Percentiles rank a stretch among this genome's conserved stretches.
Evolutionary conservation across 2,113 vertebrate species (phyloP).

Genomic region (Neodontobutis hainanensis): DNA sequence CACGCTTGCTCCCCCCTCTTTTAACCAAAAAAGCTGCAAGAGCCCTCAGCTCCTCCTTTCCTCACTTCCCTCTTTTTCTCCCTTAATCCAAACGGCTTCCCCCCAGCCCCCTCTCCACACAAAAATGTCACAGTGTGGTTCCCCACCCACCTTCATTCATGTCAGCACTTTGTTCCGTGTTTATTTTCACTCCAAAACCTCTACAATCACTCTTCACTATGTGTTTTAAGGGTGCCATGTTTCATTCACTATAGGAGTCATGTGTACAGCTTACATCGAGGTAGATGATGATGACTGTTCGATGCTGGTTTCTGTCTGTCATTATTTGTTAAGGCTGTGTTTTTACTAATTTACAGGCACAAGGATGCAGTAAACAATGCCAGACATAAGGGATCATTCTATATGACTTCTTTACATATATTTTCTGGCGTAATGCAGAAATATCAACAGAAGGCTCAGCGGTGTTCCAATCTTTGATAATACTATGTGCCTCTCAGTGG

Average conservation of each 20-base stretch:
- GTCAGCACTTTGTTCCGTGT: constrained; percentile 71
- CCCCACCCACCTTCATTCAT: constrained; percentile 38
- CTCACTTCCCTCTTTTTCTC: constrained; percentile 20
- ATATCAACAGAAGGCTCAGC: too few species aligned
- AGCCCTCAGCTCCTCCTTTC: constrained; percentile 31
- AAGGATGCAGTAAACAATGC: too few species aligned
- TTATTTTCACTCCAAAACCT: constrained; percentile 60
- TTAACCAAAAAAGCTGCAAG: constrained; percentile 21
- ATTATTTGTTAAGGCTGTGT: too few species aligned
- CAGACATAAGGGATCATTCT: too few species aligned
- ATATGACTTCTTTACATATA: too few species aligned
- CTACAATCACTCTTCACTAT: constrained; percentile 40
- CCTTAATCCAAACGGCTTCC: constrained; percentile 36
- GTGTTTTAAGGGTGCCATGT: constrained; percentile 56
- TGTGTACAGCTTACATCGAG: constrained; percentile 20
- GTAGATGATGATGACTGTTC: constrained; percentile 15
- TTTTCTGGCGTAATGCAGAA: too few species aligned
- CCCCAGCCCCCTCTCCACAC: constrained; percentile 13
- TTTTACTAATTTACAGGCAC: background rate
- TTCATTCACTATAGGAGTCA: constrained; percentile 55
- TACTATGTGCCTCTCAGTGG: background rate
- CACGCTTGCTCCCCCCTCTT: constrained; percentile 12
- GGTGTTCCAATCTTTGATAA: background rate
- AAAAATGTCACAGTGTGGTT: constrained; percentile 36
- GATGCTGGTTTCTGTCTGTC: background rate